phyloP scores from a whole-genome alignment of 2,113 vertebrate species.

The Macrotus californicus region DNA sequence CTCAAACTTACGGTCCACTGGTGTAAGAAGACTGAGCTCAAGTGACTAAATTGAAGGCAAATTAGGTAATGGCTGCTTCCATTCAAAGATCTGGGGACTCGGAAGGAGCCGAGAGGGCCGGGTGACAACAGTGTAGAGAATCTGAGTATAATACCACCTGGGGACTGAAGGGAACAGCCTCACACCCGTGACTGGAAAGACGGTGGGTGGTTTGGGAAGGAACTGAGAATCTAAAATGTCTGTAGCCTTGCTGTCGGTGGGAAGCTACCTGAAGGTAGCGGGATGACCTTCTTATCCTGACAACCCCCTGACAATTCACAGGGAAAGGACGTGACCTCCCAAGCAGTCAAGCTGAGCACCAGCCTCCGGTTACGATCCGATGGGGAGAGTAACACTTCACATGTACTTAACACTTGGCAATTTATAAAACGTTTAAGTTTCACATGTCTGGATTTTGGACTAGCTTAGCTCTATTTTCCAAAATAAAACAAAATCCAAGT shows the following conservation, averaged over 20 bases:
- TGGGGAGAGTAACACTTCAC: neutral
- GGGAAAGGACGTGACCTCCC: neutral
- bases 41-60: neutral
- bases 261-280: no score
- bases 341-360: neutral
- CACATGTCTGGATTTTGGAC: neutral
- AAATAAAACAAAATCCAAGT: neutral
- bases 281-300: neutral
- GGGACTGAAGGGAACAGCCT: neutral
- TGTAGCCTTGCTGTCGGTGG: no score
- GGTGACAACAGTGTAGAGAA: neutral
- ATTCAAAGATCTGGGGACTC: neutral
- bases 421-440: neutral
- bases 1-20: neutral
- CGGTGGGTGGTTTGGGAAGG: neutral
- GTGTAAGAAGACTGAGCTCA: neutral
- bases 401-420: neutral
- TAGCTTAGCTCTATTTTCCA: neutral
- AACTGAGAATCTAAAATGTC: neutral
- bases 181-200: neutral
- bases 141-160: neutral
- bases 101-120: neutral
- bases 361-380: neutral
- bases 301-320: rapidly evolving
- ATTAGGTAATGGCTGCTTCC: neutral